Evolutionary conservation across 2,888 invertebrate genomes (phyloP).

Genomic region (Polydrusus cervinus): DNA sequence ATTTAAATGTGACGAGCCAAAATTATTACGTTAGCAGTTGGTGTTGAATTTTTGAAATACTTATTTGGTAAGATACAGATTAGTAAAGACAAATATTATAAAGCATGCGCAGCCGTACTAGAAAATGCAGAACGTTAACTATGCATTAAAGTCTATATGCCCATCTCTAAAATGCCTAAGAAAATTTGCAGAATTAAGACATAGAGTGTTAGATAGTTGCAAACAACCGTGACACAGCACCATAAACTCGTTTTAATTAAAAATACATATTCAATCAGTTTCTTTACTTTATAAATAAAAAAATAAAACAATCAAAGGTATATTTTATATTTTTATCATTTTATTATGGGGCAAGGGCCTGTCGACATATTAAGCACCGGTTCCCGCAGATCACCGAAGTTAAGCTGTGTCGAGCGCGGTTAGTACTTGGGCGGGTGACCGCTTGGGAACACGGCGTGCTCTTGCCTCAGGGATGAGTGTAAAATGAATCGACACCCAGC

Average conservation of each 20-base stretch:
- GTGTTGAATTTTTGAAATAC: neutral
- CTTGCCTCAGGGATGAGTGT: no score
- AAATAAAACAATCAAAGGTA: no score
- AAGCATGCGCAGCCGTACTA: conserved; percentile 53
- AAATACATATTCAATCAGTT: neutral
- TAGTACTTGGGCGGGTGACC: no score
- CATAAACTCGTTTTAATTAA: neutral
- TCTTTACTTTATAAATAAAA: no score
- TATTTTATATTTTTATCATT: no score
- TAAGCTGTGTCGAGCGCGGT: no score
- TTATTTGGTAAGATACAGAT: conserved; percentile 22
- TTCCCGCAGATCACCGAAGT: no score
- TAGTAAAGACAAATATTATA: conserved; percentile 19
- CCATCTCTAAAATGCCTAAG: conserved; percentile 31
- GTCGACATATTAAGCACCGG: no score
- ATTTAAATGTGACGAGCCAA: conserved; percentile 9
- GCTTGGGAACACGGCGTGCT: no score
- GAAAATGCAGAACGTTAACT: conserved; percentile 33
- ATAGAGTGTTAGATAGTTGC: conserved; percentile 41
- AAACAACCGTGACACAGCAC: conserved; percentile 26
- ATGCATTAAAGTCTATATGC: conserved; percentile 23
- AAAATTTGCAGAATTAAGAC: conserved; percentile 20
- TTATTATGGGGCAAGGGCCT: no score
- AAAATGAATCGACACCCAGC: no score
- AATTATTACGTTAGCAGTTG: conserved; percentile 6